Conservation (phyloP, 37 sponge, comb jelly and placozoan species). For the Hexactinellida sp. region DNA sequence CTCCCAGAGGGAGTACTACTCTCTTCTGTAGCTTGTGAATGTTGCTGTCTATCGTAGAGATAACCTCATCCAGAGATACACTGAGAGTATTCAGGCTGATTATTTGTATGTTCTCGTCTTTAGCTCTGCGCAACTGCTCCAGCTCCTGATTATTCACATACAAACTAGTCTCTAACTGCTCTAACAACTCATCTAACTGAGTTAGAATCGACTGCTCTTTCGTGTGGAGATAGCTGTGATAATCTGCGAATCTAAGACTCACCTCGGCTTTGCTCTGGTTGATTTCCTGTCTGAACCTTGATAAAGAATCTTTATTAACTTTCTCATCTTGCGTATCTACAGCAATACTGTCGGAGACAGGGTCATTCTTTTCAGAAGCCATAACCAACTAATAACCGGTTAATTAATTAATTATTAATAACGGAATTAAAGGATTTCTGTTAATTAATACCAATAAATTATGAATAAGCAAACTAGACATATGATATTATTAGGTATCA, state of each 20-base stretch:
- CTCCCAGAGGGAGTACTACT: not conserved
- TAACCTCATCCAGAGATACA: not conserved
- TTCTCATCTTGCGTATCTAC: not conserved
- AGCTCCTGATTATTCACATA: not conserved
- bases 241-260: not conserved
- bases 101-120: not conserved
- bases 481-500: no score
- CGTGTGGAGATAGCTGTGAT: not conserved
- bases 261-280: not conserved
- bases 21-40: not conserved
- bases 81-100: not conserved
- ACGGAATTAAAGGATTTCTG: no score
- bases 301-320: not conserved
- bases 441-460: no score
- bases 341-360: no score
- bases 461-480: no score
- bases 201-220: not conserved
- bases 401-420: no score
- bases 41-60: not conserved
- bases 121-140: not conserved
- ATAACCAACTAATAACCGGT: no score
- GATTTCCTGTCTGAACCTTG: not conserved
- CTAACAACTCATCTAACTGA: not conserved
- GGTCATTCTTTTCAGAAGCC: no score
- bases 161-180: not conserved